Percentiles rank a stretch among this genome's conserved stretches.
Conservation (phyloP, 2,888 invertebrate species). For the Parasteatoda lunata region DNA sequence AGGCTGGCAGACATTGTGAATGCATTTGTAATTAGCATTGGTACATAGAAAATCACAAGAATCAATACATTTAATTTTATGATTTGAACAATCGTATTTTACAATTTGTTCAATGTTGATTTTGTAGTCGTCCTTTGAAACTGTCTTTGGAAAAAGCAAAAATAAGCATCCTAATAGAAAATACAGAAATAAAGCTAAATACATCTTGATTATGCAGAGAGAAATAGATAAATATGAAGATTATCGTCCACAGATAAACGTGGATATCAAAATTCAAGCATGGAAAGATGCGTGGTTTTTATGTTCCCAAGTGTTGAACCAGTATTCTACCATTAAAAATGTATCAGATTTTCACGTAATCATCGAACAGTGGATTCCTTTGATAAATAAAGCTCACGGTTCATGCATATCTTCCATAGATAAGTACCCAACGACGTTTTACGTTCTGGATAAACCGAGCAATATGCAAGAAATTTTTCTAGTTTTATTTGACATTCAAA, state of each 20-base stretch:
- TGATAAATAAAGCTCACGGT: no score
- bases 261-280: constrained; percentile 17
- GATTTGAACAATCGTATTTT: constrained; percentile 14
- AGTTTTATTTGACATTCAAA: no score
- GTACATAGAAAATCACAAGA: constrained; percentile 26
- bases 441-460: no score
- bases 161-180: constrained; percentile 25
- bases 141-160: constrained; percentile 23
- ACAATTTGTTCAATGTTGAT: constrained; percentile 18
- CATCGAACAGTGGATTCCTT: constrained; percentile 39
- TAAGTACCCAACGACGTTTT: no score
- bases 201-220: constrained; percentile 33
- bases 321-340: background rate
- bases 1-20: constrained; percentile 26
- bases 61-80: constrained; percentile 30
- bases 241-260: constrained; percentile 2
- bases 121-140: background rate
- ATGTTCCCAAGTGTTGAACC: constrained; percentile 17
- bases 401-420: no score
- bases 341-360: constrained; percentile 14
- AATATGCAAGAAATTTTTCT: no score
- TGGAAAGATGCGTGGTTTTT: constrained; percentile 45
- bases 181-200: constrained; percentile 31
- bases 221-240: constrained; percentile 30
- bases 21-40: constrained; percentile 18